Evolutionary conservation across 2,113 vertebrate species (phyloP).

Genomic region (Merops nubicus): DNA sequence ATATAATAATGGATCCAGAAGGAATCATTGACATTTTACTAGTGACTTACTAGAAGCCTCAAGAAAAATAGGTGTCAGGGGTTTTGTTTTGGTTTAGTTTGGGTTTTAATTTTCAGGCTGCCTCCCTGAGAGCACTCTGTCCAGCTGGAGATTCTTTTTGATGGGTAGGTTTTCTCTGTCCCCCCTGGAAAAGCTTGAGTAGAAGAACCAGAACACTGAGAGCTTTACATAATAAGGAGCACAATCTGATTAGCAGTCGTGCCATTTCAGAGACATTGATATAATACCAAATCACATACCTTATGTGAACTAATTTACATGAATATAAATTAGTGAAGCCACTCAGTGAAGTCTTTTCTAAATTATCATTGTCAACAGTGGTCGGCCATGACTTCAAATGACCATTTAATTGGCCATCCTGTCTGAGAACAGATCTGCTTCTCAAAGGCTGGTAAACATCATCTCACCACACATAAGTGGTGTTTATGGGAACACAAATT

Average conservation of each 20-base stretch:
- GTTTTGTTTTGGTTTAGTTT: neutral
- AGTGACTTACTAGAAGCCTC: conserved; percentile 26
- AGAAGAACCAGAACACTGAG: conserved; percentile 6
- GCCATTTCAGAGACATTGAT: conserved; percentile 1
- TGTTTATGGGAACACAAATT: neutral
- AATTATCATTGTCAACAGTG: neutral
- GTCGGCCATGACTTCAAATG: conserved; percentile 24
- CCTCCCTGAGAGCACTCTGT: neutral
- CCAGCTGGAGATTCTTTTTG: neutral
- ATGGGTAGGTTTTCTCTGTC: neutral
- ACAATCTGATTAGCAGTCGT: neutral
- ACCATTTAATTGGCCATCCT: neutral
- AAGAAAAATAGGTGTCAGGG: conserved; percentile 12
- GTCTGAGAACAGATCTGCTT: conserved; percentile 25
- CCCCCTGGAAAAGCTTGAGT: neutral
- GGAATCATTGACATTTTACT: conserved; percentile 28
- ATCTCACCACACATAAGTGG: neutral
- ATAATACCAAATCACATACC: neutral
- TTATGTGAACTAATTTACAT: neutral
- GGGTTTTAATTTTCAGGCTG: conserved; percentile 10
- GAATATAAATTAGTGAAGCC: no score
- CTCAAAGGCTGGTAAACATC: conserved; percentile 19
- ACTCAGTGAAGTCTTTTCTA: neutral
- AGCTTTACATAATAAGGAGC: neutral
- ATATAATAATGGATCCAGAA: conserved; percentile 37